Evolutionary conservation across 2,888 invertebrate species (phyloP).

Genomic region (Brachypalpus laphriformis): DNA sequence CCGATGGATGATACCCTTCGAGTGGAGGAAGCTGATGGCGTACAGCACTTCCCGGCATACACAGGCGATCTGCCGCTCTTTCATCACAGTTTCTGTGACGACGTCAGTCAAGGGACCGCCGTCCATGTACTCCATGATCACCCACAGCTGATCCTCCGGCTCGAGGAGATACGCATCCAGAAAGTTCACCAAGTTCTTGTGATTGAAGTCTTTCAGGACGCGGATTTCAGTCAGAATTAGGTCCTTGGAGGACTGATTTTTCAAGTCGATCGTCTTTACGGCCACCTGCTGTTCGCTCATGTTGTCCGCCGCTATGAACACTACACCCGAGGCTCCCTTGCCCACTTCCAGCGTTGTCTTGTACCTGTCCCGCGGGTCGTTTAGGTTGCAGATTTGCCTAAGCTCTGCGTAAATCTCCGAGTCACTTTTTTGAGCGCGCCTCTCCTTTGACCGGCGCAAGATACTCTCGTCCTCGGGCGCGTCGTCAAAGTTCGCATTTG

Average conservation of each 20-base stretch:
- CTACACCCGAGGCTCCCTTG: constrained; percentile 96
- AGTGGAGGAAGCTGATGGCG: constrained; percentile 95
- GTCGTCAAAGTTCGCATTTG: constrained; percentile 82
- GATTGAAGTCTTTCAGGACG: constrained; percentile 94
- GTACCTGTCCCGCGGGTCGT: constrained; percentile 92
- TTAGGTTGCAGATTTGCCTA: constrained; percentile 90
- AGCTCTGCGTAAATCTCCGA: constrained; percentile 88
- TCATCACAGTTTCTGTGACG: constrained; percentile 98
- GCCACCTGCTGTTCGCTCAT: constrained; percentile 91
- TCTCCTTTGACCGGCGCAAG: constrained; percentile 81
- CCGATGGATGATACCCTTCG: constrained; percentile 94
- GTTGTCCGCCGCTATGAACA: constrained; percentile 93
- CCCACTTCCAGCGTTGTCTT: constrained; percentile 93
- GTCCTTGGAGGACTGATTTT: constrained; percentile 97
- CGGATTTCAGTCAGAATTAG: constrained; percentile 97
- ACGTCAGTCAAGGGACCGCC: constrained; percentile 98
- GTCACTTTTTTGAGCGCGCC: constrained; percentile 81
- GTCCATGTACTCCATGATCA: constrained; percentile 96
- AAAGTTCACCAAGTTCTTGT: constrained; percentile 97
- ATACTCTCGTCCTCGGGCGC: constrained; percentile 81
- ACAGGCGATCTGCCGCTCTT: constrained; percentile 97
- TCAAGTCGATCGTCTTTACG: constrained; percentile 97
- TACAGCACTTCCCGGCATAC: constrained; percentile 95
- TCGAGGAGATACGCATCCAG: constrained; percentile 95
- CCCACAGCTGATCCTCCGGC: constrained; percentile 96